These are phyloP conservation scores for Parazoanthus swiftii DNA, from an alignment of 92 coral and sea anemone species.

Conservation along the genomic window DNA sequence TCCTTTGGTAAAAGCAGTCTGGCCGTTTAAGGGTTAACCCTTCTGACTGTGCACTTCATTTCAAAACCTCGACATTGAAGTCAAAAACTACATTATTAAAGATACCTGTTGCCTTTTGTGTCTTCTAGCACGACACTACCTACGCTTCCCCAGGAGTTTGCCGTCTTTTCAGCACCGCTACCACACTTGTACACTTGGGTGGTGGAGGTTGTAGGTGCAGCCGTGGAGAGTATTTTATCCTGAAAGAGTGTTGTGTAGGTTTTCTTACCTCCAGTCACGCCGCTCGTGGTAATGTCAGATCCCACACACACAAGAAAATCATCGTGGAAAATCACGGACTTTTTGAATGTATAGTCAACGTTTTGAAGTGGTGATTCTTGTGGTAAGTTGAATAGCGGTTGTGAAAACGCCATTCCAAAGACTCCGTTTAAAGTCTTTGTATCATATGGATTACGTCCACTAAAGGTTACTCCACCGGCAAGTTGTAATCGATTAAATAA, in stretches of 20 bases:
- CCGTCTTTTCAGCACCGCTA: not conserved
- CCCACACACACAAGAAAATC: not conserved
- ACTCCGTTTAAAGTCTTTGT: constrained; percentile 25
- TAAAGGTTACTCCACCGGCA: constrained; percentile 39
- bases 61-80: not conserved
- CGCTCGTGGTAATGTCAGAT: not conserved
- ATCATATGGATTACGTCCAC: constrained; percentile 34
- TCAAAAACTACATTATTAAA: not conserved
- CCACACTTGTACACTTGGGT: not conserved
- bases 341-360: not conserved
- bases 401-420: constrained; percentile 36
- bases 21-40: not conserved
- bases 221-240: not conserved
- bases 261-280: not conserved
- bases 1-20: no score
- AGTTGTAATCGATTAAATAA: constrained; percentile 35
- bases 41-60: not conserved
- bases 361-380: not conserved
- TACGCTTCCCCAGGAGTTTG: not conserved
- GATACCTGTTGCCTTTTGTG: constrained; percentile 3
- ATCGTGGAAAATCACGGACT: not conserved
- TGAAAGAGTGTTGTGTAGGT: constrained; percentile 48
- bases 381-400: not conserved
- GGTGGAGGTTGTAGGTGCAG: not conserved
- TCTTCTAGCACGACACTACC: constrained; percentile 5